Base-by-base conservation (phyloP, 2,888 invertebrate species). In the Eupithecia vulgata region DNA sequence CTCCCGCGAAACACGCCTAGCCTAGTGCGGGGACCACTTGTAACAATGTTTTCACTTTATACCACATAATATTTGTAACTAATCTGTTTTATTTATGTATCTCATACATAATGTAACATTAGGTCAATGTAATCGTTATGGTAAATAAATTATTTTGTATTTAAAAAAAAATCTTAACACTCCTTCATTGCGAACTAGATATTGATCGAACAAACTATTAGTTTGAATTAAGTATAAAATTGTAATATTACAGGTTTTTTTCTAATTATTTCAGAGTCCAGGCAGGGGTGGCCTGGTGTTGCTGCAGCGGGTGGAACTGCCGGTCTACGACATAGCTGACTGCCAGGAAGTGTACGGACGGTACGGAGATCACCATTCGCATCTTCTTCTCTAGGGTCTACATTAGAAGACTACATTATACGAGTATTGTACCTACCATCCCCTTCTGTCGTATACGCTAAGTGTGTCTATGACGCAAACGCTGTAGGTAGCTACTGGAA, bases 261-360 rank as follows among this genome's bases (percentile, higher is more conserved):
- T n/a, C n/a, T 48, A 8, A n/a, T n/a, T 8, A 12, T 21, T 57
- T 12, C 57, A 57, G 57, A 25, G 5, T 57, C 57, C 57, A 57
- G 91, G 90, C 0, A 70, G 79, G 0, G 93, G 91, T 1, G 92
- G 92, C 0, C 78, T 86, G 67, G 90, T 91, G 0, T 77, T 94
- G 35, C 84, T 94, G 5, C 94, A 94, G 78, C 91, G 90, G 69
- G 81, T 94, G 13, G 83, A 81, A 0, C 82, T 94, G 10, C 94
- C 94, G 0, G 78, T 93, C 0, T 94, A 94, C 79, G 91, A 92
- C 71, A 68, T 89, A 8, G 85, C 90, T 0, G 94, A 93, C 76
- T 94, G 94, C 73, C 92, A 91, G 78, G 91, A 91, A 6, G 71
- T 92, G 8, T 94, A 94, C 74, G 93, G 93, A 79, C 84, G 82